Evolutionary conservation across 2,797 vertebrate genomes (phyloP).

Genomic region (Cottoperca gobio): DNA sequence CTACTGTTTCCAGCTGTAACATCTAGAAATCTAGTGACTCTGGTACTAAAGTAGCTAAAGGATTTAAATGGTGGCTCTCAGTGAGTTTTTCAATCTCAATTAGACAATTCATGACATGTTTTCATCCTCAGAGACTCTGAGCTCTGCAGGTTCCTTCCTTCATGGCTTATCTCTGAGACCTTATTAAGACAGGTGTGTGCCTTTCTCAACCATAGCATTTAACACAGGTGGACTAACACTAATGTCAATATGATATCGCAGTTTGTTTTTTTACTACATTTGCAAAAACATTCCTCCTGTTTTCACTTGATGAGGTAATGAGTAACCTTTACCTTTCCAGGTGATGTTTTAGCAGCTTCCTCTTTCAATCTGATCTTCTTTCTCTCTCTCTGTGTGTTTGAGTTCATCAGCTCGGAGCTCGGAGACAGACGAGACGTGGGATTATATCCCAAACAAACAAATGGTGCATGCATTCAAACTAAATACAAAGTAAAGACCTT

Average conservation of each 20-base stretch:
- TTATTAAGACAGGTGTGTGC: neutral
- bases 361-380: neutral
- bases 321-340: no score
- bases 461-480: neutral
- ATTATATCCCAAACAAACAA: neutral
- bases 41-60: no score
- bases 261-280: neutral
- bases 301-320: neutral
- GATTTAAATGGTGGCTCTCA: no score
- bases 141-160: no score
- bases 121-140: no score
- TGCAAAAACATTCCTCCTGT: neutral
- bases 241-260: neutral
- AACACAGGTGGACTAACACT: neutral
- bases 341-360: no score
- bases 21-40: no score
- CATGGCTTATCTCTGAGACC: no score
- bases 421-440: neutral
- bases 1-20: no score
- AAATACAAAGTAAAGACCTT: no score
- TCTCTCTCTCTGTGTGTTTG: neutral
- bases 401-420: neutral
- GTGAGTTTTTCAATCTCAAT: no score
- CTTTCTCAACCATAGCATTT: neutral
- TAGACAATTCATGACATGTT: no score